Evolutionary conservation across 2,113 vertebrate species (phyloP).

Genomic region (Struthidea cinerea): DNA sequence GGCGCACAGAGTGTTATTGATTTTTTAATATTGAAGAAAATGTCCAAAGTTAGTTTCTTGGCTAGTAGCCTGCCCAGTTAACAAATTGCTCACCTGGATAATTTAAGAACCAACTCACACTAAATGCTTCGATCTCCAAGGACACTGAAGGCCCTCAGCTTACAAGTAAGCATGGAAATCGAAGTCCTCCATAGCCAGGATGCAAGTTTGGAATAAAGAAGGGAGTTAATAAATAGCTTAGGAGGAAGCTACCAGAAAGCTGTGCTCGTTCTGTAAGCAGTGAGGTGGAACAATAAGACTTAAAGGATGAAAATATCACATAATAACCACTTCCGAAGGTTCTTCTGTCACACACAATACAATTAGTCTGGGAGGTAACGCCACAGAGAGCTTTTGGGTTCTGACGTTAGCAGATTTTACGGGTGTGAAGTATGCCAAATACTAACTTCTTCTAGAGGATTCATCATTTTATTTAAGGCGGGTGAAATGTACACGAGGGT

Average conservation of each 20-base stretch:
- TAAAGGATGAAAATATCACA: slow-evolving; percentile 29
- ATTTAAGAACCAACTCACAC: not conserved
- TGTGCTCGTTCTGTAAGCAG: slow-evolving; percentile 13
- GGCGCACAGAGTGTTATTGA: accelerated
- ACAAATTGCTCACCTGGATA: not conserved
- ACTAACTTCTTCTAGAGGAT: not conserved
- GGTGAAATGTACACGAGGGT: not conserved
- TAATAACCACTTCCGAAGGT: not conserved
- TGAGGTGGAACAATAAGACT: not conserved
- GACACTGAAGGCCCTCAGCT: not conserved
- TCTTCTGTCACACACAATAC: not conserved
- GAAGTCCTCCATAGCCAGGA: not conserved
- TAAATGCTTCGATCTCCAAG: not conserved
- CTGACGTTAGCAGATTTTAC: not conserved
- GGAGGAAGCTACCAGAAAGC: slow-evolving; percentile 12
- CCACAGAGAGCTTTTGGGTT: not conserved
- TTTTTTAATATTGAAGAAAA: not conserved
- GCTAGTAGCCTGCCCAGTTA: not conserved
- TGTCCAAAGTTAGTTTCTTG: not conserved
- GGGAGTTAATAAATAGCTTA: not conserved
- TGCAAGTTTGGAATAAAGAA: not conserved
- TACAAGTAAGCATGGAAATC: not conserved
- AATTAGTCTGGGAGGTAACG: not conserved
- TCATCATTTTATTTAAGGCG: not conserved
- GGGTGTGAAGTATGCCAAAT: not conserved